Conservation (phyloP, 1,140 invertebrate species). For the Acyrthosiphon pisum region DNA sequence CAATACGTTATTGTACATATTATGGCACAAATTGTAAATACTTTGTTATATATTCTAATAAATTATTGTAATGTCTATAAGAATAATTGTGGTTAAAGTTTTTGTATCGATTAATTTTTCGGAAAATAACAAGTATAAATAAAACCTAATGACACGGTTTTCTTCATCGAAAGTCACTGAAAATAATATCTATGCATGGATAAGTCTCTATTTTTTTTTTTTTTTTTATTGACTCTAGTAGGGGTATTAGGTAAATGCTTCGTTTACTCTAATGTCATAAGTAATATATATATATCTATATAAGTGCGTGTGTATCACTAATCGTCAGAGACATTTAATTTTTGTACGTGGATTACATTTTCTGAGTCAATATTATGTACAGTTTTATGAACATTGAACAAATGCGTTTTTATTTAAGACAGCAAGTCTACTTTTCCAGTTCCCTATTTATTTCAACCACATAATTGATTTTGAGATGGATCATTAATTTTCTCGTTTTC, state of each 20-base stretch:
- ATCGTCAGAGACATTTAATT: constrained; percentile 1
- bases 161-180: background rate
- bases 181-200: background rate
- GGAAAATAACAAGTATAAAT: background rate
- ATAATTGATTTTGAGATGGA: background rate
- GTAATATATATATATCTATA: background rate
- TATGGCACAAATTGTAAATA: too few relatives aligned
- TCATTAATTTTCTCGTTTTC: background rate
- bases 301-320: background rate
- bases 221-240: background rate
- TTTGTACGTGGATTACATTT: background rate
- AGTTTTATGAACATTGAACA: background rate
- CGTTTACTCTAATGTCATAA: background rate
- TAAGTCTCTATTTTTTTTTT: background rate
- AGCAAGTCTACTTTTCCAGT: background rate
- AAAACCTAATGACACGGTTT: background rate
- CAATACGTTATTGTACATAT: too few relatives aligned
- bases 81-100: too few relatives aligned
- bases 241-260: background rate
- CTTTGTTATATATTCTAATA: background rate
- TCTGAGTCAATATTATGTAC: background rate
- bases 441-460: background rate
- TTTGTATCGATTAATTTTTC: background rate
- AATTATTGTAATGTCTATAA: too few relatives aligned
- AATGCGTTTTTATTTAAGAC: background rate